Evolutionary conservation across 2,888 invertebrate genomes (phyloP).

Genomic region (Chrysina gloriosa): DNA sequence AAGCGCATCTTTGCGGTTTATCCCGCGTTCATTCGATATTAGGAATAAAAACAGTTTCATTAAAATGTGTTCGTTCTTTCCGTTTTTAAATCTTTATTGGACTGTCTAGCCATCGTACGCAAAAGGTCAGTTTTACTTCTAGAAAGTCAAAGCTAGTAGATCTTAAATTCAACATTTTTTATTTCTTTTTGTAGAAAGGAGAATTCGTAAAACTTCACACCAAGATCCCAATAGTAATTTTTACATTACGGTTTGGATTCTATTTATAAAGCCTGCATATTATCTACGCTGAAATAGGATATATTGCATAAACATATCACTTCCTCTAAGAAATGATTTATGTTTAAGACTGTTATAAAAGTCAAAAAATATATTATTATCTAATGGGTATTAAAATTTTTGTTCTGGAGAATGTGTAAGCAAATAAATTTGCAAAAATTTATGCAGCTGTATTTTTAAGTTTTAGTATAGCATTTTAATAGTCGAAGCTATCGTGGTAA

Average conservation of each 20-base stretch:
- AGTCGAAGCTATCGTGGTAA: neutral
- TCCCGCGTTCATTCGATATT: neutral
- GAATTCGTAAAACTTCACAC: no score
- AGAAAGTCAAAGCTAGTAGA: no score
- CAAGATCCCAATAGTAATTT: no score
- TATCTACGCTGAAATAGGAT: neutral
- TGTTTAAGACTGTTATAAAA: neutral
- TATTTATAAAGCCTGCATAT: neutral
- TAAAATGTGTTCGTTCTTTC: neutral
- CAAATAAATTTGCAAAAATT: slow-evolving; percentile 8
- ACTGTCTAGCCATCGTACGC: no score
- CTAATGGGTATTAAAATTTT: slow-evolving; percentile 3
- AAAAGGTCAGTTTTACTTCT: no score
- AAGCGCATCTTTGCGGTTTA: slow-evolving; percentile 4
- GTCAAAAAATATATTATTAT: slow-evolving; percentile 14
- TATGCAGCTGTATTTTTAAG: slow-evolving; percentile 6
- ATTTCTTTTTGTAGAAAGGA: no score
- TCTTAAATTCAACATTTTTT: no score
- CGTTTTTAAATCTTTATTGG: neutral
- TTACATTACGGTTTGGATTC: neutral
- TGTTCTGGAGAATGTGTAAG: neutral
- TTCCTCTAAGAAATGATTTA: slow-evolving; percentile 1
- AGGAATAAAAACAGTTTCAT: neutral
- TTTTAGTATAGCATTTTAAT: neutral
- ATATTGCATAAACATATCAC: slow-evolving; percentile 3